Evolutionary conservation across 2,888 invertebrate species (phyloP).

Genomic region (Harpalus rufipes): DNA sequence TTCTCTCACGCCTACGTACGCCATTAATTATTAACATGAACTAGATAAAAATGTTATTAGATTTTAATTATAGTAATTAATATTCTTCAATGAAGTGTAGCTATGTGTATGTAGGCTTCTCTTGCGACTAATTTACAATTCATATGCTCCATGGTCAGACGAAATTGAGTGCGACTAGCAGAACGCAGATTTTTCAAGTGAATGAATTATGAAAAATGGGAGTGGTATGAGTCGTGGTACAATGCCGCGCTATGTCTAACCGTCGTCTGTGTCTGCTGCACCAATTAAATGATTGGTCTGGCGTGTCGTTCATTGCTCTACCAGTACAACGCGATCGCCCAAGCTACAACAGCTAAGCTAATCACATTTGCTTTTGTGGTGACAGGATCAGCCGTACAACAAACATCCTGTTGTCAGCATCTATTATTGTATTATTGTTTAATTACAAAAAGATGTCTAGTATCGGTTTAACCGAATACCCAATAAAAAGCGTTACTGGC

Average conservation of each 20-base stretch:
- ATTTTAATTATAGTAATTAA: neutral
- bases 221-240: constrained; percentile 13
- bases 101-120: neutral
- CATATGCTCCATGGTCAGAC: constrained; percentile 1
- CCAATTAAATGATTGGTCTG: constrained; percentile 60
- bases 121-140: neutral
- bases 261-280: constrained; percentile 50
- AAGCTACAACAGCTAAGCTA: constrained; percentile 19
- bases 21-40: neutral
- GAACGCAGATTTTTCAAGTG: constrained; percentile 24
- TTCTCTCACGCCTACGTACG: neutral
- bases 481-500: too few species aligned
- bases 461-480: too few species aligned
- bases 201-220: constrained; percentile 27
- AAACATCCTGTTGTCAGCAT: constrained; percentile 47
- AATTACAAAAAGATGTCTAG: neutral
- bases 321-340: neutral
- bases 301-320: constrained; percentile 57
- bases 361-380: constrained; percentile 48
- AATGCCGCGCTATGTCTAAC: constrained; percentile 41
- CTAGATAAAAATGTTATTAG: neutral
- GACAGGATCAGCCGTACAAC: constrained; percentile 23
- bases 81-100: neutral
- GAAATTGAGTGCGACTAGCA: constrained; percentile 17
- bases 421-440: neutral